Evolutionary conservation across 2,888 invertebrate genomes (phyloP).

Genomic region (Thera britannica): DNA sequence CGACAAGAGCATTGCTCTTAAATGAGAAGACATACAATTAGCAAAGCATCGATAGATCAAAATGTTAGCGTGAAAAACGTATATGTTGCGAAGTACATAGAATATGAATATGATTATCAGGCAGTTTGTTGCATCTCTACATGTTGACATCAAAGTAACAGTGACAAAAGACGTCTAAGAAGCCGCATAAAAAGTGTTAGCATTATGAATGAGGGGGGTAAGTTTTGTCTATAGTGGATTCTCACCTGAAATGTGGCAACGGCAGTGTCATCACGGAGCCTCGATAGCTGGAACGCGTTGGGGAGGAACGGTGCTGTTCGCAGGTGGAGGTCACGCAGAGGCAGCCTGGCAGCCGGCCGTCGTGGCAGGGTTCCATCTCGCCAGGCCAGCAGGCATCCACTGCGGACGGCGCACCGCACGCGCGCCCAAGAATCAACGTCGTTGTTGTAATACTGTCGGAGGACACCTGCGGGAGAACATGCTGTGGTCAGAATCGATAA

Average conservation of each 20-base stretch:
- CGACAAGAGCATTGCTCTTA: too few relatives aligned
- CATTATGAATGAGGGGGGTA: too few relatives aligned
- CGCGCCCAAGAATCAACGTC: conserved; percentile 72
- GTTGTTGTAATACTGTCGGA: conserved; percentile 78
- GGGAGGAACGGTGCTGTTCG: conserved; percentile 68
- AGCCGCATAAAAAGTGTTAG: too few relatives aligned
- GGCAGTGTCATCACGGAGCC: conserved; percentile 75
- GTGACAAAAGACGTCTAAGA: too few relatives aligned
- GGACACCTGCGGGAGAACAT: conserved; percentile 63
- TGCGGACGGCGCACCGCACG: conserved; percentile 76
- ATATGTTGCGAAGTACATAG: too few relatives aligned
- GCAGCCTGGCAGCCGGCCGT: conserved; percentile 70
- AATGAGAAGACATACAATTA: too few relatives aligned
- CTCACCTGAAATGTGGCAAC: conserved; percentile 81
- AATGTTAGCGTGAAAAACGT: too few relatives aligned
- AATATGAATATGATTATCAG: too few relatives aligned
- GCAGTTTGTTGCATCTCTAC: too few relatives aligned
- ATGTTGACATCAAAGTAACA: too few relatives aligned
- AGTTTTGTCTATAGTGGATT: not conserved
- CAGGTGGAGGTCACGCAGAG: conserved; percentile 72
- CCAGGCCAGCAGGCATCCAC: conserved; percentile 76
- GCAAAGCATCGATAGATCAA: too few relatives aligned
- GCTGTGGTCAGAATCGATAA: conserved; percentile 7
- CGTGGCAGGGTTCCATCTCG: conserved; percentile 80
- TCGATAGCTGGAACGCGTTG: conserved; percentile 78